Evolutionary conservation across 2,888 invertebrate genomes (phyloP).

Genomic region (Monopis laevigella): DNA sequence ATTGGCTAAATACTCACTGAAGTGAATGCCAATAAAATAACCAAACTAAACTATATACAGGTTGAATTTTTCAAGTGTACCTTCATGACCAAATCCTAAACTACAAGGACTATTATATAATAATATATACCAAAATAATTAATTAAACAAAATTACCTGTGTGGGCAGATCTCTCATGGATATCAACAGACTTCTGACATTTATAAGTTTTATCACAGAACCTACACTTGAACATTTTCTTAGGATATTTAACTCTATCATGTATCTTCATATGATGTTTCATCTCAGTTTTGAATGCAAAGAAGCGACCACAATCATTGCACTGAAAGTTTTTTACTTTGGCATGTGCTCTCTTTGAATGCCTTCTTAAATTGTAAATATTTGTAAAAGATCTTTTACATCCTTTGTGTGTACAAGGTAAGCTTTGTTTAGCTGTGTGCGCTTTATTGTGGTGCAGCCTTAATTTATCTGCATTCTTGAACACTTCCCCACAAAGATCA

Average conservation of each 20-base stretch:
- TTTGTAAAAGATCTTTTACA: slow-evolving; percentile 38
- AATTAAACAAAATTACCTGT: too few species aligned
- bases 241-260: slow-evolving; percentile 31
- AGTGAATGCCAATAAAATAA: too few species aligned
- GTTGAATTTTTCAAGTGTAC: too few species aligned
- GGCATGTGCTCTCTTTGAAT: slow-evolving; percentile 43
- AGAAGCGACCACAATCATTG: slow-evolving; percentile 38
- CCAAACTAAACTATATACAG: too few species aligned
- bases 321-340: slow-evolving; percentile 38
- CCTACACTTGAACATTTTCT: slow-evolving; percentile 38
- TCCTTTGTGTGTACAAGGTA: slow-evolving; percentile 33
- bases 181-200: slow-evolving; percentile 43
- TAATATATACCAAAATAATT: too few species aligned
- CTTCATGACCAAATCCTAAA: too few species aligned
- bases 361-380: slow-evolving; percentile 37
- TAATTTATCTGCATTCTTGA: slow-evolving; percentile 33
- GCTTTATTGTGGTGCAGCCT: slow-evolving; percentile 33
- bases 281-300: slow-evolving; percentile 43
- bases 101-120: too few species aligned
- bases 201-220: slow-evolving; percentile 49
- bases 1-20: too few species aligned
- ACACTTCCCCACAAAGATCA: slow-evolving; percentile 46
- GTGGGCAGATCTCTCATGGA: slow-evolving; percentile 58
- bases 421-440: slow-evolving; percentile 32
- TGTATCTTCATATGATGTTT: slow-evolving; percentile 43